Evolutionary conservation across 1,140 invertebrate species (phyloP).

Genomic region (Rhynchophorus ferrugineus): DNA sequence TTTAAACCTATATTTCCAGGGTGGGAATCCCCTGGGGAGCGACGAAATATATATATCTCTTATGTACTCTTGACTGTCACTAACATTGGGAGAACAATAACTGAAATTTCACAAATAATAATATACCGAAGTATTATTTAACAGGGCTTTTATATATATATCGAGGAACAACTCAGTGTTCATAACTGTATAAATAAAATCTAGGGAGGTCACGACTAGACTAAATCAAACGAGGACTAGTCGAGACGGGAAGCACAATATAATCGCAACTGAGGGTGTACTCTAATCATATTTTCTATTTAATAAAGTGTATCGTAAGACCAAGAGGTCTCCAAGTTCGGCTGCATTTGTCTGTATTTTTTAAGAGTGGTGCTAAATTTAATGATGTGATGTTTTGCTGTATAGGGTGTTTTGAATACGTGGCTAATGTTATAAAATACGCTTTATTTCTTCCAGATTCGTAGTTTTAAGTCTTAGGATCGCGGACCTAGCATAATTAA

Average conservation of each 20-base stretch:
- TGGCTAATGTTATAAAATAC: not conserved
- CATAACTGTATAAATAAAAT: not conserved
- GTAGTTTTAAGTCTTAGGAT: not conserved
- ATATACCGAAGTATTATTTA: constrained; percentile 36
- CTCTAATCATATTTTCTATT: no score
- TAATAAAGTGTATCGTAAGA: not conserved
- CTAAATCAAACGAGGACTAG: no score
- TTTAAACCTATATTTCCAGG: no score
- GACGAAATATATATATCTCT: no score
- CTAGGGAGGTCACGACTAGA: no score
- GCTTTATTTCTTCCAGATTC: not conserved
- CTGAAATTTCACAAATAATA: constrained; percentile 8
- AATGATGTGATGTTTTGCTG: constrained; percentile 17
- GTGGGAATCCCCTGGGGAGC: no score
- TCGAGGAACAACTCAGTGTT: not conserved
- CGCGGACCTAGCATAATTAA: not conserved
- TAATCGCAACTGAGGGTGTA: no score
- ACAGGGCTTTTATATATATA: constrained; percentile 36
- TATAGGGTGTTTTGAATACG: constrained; percentile 5
- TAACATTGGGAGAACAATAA: no score
- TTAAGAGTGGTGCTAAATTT: constrained; percentile 34
- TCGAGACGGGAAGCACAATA: no score
- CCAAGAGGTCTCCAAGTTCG: constrained; percentile 4
- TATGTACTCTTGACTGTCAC: no score
- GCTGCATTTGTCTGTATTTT: constrained; percentile 35